Base-by-base conservation (phyloP, 2,797 vertebrate species). In the Acomys russatus region DNA sequence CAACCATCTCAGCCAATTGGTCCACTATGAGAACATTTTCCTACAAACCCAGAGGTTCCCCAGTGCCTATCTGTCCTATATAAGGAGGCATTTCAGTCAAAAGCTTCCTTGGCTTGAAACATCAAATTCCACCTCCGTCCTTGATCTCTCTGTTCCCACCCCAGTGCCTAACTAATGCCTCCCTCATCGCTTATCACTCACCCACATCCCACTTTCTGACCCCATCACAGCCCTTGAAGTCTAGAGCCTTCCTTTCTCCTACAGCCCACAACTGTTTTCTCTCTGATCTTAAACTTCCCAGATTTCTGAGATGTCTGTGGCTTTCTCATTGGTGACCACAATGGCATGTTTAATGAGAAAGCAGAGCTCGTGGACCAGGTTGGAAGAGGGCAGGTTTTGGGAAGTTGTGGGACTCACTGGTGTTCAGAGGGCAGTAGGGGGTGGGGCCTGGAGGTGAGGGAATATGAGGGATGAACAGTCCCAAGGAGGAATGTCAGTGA, bases 311-410 rank as follows among this genome's bases (percentile, higher is more conserved):
- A 99, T 20, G 87, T 99, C 74, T 97, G 97, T 93, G 99, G 98
- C 54, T 99, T 99, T 97, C 94, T 99, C 95, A 98, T 97, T 25
- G 98, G 98, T 38, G 99, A 99, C 84, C 98, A 98, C 97, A 97
- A 96, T 49, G 98, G 98, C 95, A 97, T 99, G 97, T 97, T 97
- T 95, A 99, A 99, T 97, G 98, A 96, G 25, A 98, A 99, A 51
- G 98, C 98, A 22, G 98, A 99, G 63, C 96, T 99, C 35, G 97
- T 93, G 44, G 97, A 98, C 22, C 96, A 98, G 98, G 99, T 99
- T 92, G 64, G 98, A 94, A 30, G 76, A 87, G 25, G 71, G 71
- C 12, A 30, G 84, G 79, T 38, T 70, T 15, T 51, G 94, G 79
- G 92, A 49, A 51, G 6, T 7, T 83, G 66, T 66, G 54, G 77